A percentile compares a stretch with the other conserved stretches of the same genome.
Evolutionary conservation across 2,888 invertebrate genomes (phyloP).

Genomic region (Coenonympha glycerion): DNA sequence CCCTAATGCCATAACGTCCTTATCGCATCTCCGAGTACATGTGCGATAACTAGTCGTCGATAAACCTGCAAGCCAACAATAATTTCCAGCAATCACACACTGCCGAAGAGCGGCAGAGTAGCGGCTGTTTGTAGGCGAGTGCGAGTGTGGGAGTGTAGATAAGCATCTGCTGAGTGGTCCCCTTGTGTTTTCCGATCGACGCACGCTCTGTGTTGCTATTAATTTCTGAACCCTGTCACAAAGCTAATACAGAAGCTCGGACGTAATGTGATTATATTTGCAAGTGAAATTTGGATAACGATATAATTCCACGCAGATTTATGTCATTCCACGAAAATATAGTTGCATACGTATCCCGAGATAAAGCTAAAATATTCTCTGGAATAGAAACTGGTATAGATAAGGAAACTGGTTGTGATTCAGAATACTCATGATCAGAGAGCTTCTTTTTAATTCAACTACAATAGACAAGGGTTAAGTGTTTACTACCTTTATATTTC

Average conservation of each 20-base stretch:
- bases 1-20: neutral
- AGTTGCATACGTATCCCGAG: constrained; percentile 13
- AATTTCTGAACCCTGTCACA: constrained; percentile 69
- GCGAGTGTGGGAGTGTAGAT: constrained; percentile 67
- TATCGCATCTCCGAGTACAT: constrained; percentile 3
- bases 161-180: constrained; percentile 74
- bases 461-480: too few relatives aligned
- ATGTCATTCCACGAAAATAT: constrained; percentile 37
- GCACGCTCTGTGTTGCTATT: constrained; percentile 65
- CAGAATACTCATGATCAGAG: neutral
- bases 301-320: constrained; percentile 33
- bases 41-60: constrained; percentile 20
- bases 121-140: constrained; percentile 29
- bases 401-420: neutral
- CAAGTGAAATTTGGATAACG: constrained; percentile 62
- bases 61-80: constrained; percentile 22
- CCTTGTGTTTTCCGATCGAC: constrained; percentile 65
- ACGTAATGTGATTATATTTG: constrained; percentile 73
- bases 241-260: constrained; percentile 55
- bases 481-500: too few relatives aligned
- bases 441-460: too few relatives aligned
- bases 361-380: neutral
- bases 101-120: constrained; percentile 22
- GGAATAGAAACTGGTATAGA: neutral
- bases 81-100: constrained; percentile 28